phyloP scores from a whole-genome alignment of 1,140 invertebrate genomes.

The Brachionus manjavacas region DNA sequence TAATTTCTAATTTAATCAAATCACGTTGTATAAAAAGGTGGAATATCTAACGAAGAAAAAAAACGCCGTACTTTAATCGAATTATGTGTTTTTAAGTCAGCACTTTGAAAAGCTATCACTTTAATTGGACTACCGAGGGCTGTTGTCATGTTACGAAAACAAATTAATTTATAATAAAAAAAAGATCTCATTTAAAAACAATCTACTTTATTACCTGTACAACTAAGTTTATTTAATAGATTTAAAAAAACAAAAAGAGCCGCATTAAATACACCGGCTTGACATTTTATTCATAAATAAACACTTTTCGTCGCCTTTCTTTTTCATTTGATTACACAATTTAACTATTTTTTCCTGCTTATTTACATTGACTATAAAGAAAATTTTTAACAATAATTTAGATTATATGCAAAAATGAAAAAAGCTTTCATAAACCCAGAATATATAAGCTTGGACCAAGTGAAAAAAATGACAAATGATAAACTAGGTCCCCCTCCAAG shows the following conservation, averaged over 20 bases:
- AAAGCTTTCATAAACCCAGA: not conserved
- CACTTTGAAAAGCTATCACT: constrained; percentile 20
- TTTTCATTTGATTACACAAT: constrained; percentile 6
- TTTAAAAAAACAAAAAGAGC: not conserved
- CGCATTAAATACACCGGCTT: not conserved
- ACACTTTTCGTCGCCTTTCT: constrained; percentile 10
- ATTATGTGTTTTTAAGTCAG: not conserved
- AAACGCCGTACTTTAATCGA: not conserved
- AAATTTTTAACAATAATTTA: not conserved
- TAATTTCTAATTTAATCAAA: not conserved
- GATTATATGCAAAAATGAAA: not conserved
- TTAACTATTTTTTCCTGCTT: not conserved
- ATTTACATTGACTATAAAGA: not conserved
- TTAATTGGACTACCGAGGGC: constrained; percentile 26
- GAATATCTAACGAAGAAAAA: constrained; percentile 24
- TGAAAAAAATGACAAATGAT: not conserved
- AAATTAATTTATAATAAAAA: not conserved
- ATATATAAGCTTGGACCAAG: not conserved
- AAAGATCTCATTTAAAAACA: constrained; percentile 33
- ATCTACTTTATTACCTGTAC: constrained; percentile 31
- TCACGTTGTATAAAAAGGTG: not conserved
- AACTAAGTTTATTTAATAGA: constrained; percentile 29
- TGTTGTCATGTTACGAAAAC: constrained; percentile 25
- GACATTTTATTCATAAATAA: constrained; percentile 31
- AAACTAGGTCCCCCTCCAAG: not conserved